A percentile compares a stretch with the other conserved stretches of the same genome.
These are phyloP conservation scores for Strigops habroptila DNA, from an alignment of 2,113 vertebrate genomes.

Conservation along the genomic window DNA sequence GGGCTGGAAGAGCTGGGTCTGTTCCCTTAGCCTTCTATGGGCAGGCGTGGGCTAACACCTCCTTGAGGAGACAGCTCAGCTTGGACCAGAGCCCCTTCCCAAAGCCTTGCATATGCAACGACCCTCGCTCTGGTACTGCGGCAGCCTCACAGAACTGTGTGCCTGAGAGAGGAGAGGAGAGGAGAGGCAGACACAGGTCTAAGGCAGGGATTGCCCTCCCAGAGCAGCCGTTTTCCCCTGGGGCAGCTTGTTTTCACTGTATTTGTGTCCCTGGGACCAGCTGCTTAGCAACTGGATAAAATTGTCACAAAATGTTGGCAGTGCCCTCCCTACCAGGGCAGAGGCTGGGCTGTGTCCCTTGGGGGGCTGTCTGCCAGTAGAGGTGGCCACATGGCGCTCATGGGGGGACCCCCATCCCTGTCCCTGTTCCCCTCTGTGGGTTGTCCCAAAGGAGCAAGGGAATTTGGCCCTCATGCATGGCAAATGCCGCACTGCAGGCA, in stretches of 20 bases:
- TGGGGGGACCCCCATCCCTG: not conserved
- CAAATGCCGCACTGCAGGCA: not conserved
- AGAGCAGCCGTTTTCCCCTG: not conserved
- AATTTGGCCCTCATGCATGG: not conserved
- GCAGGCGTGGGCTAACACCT: not conserved
- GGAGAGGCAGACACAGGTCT: not conserved
- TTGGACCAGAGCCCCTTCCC: not conserved
- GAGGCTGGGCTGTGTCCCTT: not conserved
- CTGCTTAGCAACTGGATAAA: conserved; percentile 52
- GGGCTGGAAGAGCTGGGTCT: not conserved
- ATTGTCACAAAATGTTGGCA: conserved; percentile 9
- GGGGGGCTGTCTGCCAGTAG: fast-evolving
- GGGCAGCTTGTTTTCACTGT: not conserved
- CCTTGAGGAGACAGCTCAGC: fast-evolving
- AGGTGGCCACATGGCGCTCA: fast-evolving
- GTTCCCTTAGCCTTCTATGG: not conserved
- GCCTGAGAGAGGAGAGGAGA: fast-evolving
- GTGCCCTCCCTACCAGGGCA: not conserved
- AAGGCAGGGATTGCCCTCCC: not conserved
- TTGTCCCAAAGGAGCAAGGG: not conserved
- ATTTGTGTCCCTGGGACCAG: conserved; percentile 6
- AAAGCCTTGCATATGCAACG: not conserved
- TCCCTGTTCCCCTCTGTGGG: fast-evolving
- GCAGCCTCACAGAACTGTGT: fast-evolving
- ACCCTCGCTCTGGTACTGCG: fast-evolving